phyloP scores from a whole-genome alignment of 2,888 invertebrate genomes.

The Aricia artaxerxes region DNA sequence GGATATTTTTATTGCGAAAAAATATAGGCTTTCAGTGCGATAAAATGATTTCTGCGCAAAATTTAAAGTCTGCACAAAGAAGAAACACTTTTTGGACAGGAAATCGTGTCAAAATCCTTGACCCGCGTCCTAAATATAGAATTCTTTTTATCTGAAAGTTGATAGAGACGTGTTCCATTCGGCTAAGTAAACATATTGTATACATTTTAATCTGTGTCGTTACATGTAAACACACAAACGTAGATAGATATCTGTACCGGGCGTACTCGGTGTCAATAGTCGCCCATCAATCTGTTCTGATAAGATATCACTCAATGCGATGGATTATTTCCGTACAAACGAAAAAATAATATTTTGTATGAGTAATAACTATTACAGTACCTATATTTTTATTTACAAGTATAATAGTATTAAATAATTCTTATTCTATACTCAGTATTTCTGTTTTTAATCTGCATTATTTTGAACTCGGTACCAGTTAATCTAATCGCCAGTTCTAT shows the following conservation, averaged over 20 bases:
- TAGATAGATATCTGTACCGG: neutral
- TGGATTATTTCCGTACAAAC: neutral
- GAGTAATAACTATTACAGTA: too few relatives aligned
- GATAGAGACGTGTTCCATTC: neutral
- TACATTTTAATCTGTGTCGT: neutral
- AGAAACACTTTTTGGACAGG: neutral
- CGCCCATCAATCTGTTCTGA: neutral
- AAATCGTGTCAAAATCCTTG: neutral
- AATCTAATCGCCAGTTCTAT: too few relatives aligned
- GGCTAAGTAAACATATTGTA: neutral
- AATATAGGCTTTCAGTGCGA: too few relatives aligned
- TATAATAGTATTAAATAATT: too few relatives aligned
- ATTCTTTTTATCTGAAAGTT: neutral
- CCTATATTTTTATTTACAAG: too few relatives aligned
- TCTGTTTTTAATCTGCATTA: too few relatives aligned
- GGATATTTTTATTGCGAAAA: too few relatives aligned
- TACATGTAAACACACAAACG: neutral
- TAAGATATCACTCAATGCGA: constrained; percentile 4
- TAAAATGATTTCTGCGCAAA: neutral
- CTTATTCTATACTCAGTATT: too few relatives aligned
- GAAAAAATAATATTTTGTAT: neutral
- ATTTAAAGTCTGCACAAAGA: neutral
- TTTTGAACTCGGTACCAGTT: too few relatives aligned
- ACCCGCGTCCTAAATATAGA: neutral
- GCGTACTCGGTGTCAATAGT: neutral